Evolutionary conservation across 2,888 invertebrate genomes (phyloP), one percentile per base, ranked within the genome.

Genomic region (Nomada ferruginata): DNA sequence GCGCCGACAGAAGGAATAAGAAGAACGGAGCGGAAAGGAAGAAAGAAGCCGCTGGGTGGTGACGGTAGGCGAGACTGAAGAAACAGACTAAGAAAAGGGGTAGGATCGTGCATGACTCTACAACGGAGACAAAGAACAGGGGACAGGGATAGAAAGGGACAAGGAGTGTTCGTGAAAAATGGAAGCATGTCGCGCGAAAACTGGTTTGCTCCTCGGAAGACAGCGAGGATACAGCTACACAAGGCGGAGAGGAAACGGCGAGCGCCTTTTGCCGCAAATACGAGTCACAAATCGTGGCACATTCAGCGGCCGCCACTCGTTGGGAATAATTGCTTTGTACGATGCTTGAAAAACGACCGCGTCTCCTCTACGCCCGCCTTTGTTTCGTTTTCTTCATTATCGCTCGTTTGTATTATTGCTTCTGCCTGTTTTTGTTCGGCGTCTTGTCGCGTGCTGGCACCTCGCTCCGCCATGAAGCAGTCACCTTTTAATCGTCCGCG

Each of bases 301-400:
- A 52, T 78, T 83, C 77, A 70, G 59, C 23, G 36, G 3, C 52
- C 78, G 64, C 63, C 72, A 68, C 68, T 79, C 83, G 75, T 57
- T 79, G 72, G 53, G 72, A 83, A 83, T 84, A 84, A 84, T 83
- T 83, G 86, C 84, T 78, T 66, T 53, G 79, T 75, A 42, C 76
- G 71, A 73, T 61, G 50, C 72, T 52, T 47, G 50, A 20, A 47
- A 9, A 44, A 72, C 60, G 72, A 76, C 82, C 63, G 60, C n/a
- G 59, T 70, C 55, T 65, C 71, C 61, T 52, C 36, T 47, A 20
- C 23, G 26, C 59, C 53, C 26, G 57, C 18, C 29, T 66, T 73
- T 57, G 65, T 69, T 59, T 73, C 68, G 26, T 68, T 69, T 69
- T 68, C 81, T 57, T 71, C 68, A 63, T 82, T 75, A 70, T 44